Evolutionary conservation across 2,797 vertebrate genomes (phyloP), one percentile per base, ranked within the genome.

Genomic region (Sardinella longiceps): DNA sequence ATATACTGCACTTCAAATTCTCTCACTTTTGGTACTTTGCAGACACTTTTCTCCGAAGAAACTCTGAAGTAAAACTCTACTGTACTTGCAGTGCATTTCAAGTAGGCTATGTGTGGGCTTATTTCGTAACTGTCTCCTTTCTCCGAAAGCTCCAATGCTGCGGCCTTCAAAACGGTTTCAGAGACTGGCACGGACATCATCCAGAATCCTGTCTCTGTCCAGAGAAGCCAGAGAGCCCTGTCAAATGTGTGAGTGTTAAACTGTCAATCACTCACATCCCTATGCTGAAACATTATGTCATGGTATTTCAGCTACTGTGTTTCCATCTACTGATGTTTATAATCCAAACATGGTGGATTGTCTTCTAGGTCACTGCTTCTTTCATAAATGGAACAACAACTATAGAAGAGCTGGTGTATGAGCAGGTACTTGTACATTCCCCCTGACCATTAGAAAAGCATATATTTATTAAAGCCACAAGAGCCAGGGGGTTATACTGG

Each of bases 331-430:
- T 39, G 70, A 15, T 20, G 1, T 43, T 39, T 0, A 74, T 28
- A 18, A 74, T 10, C 28, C 14, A 43, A 43, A 43, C 4, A 30
- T 74, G 66, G 33, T 74, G 66, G 43, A 37, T 30, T 3, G 15
- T 70, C 37, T 43, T 77, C 5, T 6, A 77, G 70, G 70, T 77
- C 15, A 43, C 70, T 20, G 70, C 70, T 43, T 39, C 33, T 18
- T 77, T 77, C 70, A 39, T 77, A 39, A 77, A 77, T 43, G 70
- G 70, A 18, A 77, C 70, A 7, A n/a, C 70, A 39, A 77, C 70
- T 20, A 10, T 77, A 43, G 70, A 77, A 5, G 70, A 77, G 70
- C 37, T 20, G 70, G 70, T 77, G 70, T 77, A 77, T 39, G 70
- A 39, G 12, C 70, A 77, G 70, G 70, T 77, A 77, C 20, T n/a